A percentile compares a stretch with the other conserved stretches of the same genome.
These are phyloP conservation scores for Drosophila lacertosa DNA, from an alignment of 1,140 invertebrate genomes.

Conservation along the genomic window DNA sequence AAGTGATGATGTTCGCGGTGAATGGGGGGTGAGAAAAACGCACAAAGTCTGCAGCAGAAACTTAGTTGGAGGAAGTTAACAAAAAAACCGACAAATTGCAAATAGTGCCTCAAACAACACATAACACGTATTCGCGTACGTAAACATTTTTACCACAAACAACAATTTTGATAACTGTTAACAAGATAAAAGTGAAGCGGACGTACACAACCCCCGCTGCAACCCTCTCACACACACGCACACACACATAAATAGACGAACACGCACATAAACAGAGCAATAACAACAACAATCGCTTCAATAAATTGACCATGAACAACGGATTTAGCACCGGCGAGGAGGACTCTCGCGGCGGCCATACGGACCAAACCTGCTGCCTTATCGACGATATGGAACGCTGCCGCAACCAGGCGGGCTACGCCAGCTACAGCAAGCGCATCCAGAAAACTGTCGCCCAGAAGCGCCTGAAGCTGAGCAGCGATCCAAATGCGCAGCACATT, in stretches of 20 bases:
- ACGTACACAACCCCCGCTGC: neutral
- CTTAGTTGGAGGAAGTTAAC: conserved; percentile 24
- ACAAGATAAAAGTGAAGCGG: conserved; percentile 12
- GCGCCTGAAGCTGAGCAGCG: conserved; percentile 94
- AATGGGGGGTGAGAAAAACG: conserved; percentile 35
- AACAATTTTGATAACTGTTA: neutral
- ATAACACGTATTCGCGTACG: conserved; percentile 9
- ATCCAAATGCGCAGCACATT: conserved; percentile 93
- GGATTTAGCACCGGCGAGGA: conserved; percentile 96
- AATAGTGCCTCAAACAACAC: neutral
- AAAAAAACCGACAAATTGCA: conserved; percentile 22
- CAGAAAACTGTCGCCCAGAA: conserved; percentile 97
- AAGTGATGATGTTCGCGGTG: conserved; percentile 17
- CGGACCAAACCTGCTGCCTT: conserved; percentile 96
- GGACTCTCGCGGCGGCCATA: conserved; percentile 91
- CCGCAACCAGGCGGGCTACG: conserved; percentile 93
- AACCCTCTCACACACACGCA: neutral
- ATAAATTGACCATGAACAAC: conserved; percentile 87
- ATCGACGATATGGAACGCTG: conserved; percentile 95
- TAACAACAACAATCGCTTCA: conserved; percentile 4
- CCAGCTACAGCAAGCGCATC: conserved; percentile 97
- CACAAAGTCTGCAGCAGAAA: conserved; percentile 37
- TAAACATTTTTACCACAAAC: neutral
- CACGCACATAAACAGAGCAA: conserved; percentile 25
- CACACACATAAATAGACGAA: too few relatives aligned